Evolutionary conservation across 2,888 invertebrate species (phyloP).

Genomic region (Apodemia duryi): DNA sequence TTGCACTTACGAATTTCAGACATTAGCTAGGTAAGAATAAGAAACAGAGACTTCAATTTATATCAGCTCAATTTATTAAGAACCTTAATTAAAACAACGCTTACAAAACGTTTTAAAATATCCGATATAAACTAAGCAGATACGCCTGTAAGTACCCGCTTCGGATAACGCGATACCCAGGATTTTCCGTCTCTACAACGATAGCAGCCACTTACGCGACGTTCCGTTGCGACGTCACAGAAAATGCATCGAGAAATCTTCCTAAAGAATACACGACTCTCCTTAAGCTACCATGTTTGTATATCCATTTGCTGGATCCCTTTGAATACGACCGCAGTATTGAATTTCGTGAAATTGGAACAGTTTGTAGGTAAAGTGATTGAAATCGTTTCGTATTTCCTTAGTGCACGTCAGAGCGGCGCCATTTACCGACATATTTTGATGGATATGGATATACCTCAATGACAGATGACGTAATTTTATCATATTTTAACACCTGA

Average conservation of each 20-base stretch:
- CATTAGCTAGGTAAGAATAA: too few relatives aligned
- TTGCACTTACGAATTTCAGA: too few relatives aligned
- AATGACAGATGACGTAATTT: too few relatives aligned
- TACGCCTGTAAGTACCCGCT: not conserved
- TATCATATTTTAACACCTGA: too few relatives aligned
- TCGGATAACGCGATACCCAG: constrained; percentile 15
- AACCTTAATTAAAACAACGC: not conserved
- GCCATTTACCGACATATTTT: not conserved
- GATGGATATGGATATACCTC: not conserved
- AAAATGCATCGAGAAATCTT: constrained; percentile 54
- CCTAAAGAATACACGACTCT: constrained; percentile 33
- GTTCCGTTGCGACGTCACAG: constrained; percentile 45
- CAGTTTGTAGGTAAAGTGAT: constrained; percentile 30
- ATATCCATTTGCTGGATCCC: constrained; percentile 48
- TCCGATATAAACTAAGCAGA: constrained; percentile 3
- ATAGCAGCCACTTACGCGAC: constrained; percentile 52
- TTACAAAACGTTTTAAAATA: constrained; percentile 2
- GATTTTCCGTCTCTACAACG: not conserved
- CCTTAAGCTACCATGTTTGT: constrained; percentile 53
- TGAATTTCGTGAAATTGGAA: constrained; percentile 45
- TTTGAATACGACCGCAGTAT: constrained; percentile 38
- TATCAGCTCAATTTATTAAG: not conserved
- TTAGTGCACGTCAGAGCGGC: not conserved
- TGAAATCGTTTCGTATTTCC: constrained; percentile 19
- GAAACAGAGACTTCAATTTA: too few relatives aligned